Evolutionary conservation across 2,888 invertebrate species (phyloP).

Genomic region (Drosophila antonietae): DNA sequence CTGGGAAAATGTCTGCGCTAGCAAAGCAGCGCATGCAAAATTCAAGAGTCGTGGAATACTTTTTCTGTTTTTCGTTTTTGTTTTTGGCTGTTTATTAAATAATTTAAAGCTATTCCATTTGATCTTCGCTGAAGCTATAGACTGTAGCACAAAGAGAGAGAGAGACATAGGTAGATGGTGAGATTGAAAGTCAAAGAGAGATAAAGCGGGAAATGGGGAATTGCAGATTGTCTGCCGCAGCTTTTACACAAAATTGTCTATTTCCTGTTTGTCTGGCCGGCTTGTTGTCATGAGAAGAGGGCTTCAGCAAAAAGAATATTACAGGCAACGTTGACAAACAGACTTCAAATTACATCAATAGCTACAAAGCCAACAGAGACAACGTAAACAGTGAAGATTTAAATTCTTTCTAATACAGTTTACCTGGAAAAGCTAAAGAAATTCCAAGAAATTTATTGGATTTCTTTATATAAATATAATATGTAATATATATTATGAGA

Average conservation of each 20-base stretch:
- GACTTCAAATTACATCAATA: conserved; percentile 45
- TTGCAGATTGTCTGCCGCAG: conserved; percentile 38
- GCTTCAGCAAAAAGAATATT: conserved; percentile 23
- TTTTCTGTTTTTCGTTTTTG: neutral
- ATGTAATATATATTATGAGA: neutral
- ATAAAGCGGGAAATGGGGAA: neutral
- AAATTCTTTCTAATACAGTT: conserved; percentile 2
- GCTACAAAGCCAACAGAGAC: neutral
- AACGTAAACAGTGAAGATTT: neutral
- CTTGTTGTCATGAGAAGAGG: conserved; percentile 32
- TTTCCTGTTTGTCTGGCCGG: conserved; percentile 69
- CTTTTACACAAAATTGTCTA: conserved; percentile 67
- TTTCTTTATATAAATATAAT: neutral
- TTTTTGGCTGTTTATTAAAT: conserved; percentile 58
- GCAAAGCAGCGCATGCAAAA: conserved; percentile 34
- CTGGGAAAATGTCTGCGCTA: conserved; percentile 57
- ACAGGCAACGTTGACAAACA: conserved; percentile 44
- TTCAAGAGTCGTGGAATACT: conserved; percentile 39
- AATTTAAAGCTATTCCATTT: conserved; percentile 55
- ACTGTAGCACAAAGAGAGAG: neutral
- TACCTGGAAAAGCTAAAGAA: neutral
- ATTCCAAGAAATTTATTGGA: neutral
- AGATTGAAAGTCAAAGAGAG: neutral
- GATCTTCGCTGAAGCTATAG: conserved; percentile 14
- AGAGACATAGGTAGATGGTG: neutral